Evolutionary conservation across 2,888 invertebrate species (phyloP).

Genomic region (Stenolophus ochropezus): DNA sequence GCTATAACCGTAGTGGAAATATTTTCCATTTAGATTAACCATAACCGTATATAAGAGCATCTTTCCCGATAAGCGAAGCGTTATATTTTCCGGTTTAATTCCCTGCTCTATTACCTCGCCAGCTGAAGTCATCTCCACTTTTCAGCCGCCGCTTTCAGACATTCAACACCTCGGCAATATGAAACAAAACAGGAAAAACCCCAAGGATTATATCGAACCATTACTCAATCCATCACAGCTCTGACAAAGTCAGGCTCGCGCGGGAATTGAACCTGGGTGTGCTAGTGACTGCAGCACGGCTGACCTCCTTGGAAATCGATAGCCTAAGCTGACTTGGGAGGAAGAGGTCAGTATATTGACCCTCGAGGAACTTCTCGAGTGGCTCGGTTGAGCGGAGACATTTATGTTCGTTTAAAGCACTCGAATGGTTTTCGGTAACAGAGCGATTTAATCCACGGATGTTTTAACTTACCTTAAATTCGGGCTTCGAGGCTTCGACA

Average conservation of each 20-base stretch:
- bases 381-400: conserved; percentile 24
- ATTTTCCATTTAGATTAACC: conserved; percentile 34
- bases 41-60: conserved; percentile 34
- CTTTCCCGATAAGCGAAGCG: conserved; percentile 20
- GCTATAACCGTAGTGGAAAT: conserved; percentile 19
- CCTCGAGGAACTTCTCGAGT: conserved; percentile 21
- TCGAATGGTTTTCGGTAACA: conserved; percentile 31
- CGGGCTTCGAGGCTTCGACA: conserved; percentile 23
- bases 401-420: conserved; percentile 43
- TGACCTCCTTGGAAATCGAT: conserved; percentile 27
- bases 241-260: conserved; percentile 26
- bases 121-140: conserved; percentile 27
- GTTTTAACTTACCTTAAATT: conserved; percentile 41
- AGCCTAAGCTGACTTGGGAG: conserved; percentile 26
- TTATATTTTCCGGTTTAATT: conserved; percentile 39
- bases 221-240: conserved; percentile 22
- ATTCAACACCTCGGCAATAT: conserved; percentile 24
- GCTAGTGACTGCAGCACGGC: conserved; percentile 5
- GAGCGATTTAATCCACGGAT: conserved; percentile 41
- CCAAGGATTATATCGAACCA: conserved; percentile 34
- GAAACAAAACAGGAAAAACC: conserved; percentile 28
- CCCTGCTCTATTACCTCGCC: conserved; percentile 27
- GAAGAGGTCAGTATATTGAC: conserved; percentile 37
- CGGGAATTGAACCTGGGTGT: conserved; percentile 7
- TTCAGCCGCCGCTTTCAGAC: conserved; percentile 21